Percentiles rank a stretch among this genome's conserved stretches.
phyloP scores from a whole-genome alignment of 2,888 invertebrate species.

The Eupithecia abbreviata region DNA sequence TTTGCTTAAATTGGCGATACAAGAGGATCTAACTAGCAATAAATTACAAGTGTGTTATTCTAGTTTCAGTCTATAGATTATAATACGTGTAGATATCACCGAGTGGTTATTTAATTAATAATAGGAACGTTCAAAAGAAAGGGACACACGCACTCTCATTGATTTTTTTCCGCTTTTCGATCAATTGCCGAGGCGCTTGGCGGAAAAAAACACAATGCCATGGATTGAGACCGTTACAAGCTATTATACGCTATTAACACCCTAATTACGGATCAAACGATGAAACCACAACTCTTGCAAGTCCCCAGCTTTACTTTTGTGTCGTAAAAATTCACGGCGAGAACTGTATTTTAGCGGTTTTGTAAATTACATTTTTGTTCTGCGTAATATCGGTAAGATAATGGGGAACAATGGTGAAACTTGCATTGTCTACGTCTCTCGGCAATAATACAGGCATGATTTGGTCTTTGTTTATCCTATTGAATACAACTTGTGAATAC shows the following conservation, averaged over 20 bases:
- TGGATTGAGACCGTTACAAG: conserved; percentile 75
- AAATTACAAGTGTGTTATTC: background rate
- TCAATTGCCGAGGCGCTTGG: conserved; percentile 59
- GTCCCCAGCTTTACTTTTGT: conserved; percentile 75
- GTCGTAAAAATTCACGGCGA: conserved; percentile 67
- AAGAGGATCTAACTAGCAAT: background rate
- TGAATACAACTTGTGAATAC: background rate
- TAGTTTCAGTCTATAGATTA: background rate
- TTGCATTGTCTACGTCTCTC: conserved; percentile 39
- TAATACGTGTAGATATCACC: background rate
- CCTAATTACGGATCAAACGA: conserved; percentile 80
- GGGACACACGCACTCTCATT: conserved; percentile 55
- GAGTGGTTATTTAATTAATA: conserved; percentile 11
- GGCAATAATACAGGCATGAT: conserved; percentile 20
- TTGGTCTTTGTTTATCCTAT: conserved; percentile 12
- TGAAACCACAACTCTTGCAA: conserved; percentile 77
- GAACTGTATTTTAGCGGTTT: conserved; percentile 69
- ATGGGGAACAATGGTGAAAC: conserved; percentile 39
- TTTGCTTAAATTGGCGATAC: background rate
- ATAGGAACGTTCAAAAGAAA: conserved; percentile 41
- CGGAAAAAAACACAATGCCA: conserved; percentile 68
- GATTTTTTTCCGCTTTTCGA: conserved; percentile 57
- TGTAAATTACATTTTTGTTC: conserved; percentile 65
- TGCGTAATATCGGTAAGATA: conserved; percentile 50
- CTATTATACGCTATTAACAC: conserved; percentile 75